Conservation (phyloP, 1,140 invertebrate genomes). For the Cephus cinctus region DNA sequence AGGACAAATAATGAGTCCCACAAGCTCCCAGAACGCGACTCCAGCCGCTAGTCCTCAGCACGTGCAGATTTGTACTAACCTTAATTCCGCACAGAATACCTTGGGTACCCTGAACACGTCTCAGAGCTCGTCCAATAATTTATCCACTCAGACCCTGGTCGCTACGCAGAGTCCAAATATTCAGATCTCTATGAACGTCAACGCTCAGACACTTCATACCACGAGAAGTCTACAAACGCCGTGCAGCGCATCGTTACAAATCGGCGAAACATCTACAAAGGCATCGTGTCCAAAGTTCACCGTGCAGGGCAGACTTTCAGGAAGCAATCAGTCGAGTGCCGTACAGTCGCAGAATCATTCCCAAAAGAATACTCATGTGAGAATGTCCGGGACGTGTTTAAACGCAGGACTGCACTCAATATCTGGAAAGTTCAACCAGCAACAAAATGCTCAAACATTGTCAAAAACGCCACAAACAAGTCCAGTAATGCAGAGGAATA, state of each 20-base stretch:
- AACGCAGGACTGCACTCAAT: too few relatives aligned
- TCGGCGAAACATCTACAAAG: slow-evolving; percentile 15
- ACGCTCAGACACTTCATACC: slow-evolving; percentile 10
- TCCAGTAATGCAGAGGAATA: too few relatives aligned
- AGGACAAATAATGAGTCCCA: slow-evolving; percentile 22
- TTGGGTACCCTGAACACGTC: slow-evolving; percentile 17
- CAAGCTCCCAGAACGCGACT: slow-evolving; percentile 28
- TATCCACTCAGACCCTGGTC: background rate
- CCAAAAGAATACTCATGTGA: too few relatives aligned
- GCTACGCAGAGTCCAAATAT: slow-evolving; percentile 14
- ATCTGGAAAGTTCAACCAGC: too few relatives aligned
- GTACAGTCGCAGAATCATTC: slow-evolving; percentile 9
- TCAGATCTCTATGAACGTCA: slow-evolving; percentile 8
- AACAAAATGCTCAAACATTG: too few relatives aligned
- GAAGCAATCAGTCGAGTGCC: slow-evolving; percentile 6
- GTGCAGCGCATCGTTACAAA: slow-evolving; percentile 18
- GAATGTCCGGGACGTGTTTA: too few relatives aligned
- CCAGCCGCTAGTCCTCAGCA: slow-evolving; percentile 35
- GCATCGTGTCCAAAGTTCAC: slow-evolving; percentile 4
- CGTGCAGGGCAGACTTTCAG: background rate
- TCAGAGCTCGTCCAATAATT: slow-evolving; percentile 19
- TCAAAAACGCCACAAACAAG: too few relatives aligned
- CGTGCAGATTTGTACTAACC: slow-evolving; percentile 29
- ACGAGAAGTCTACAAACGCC: slow-evolving; percentile 27
- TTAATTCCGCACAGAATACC: slow-evolving; percentile 25